phyloP scores from a whole-genome alignment of 2,888 invertebrate species.

The Palloptera scutellata region DNA sequence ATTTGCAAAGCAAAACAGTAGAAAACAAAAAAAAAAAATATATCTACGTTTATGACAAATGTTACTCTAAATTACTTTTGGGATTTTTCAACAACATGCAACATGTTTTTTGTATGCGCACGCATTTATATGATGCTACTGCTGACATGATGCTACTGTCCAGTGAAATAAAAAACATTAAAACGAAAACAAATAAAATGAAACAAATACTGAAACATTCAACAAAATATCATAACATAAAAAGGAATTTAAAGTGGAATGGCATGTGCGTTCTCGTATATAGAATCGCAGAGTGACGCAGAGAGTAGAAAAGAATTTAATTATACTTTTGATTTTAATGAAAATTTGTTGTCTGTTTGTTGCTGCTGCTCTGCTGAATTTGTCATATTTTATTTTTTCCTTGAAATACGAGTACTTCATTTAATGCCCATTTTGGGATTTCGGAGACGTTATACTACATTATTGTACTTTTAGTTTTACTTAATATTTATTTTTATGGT shows the following conservation, averaged over 20 bases:
- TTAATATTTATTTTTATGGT: not conserved
- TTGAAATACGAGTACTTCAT: conserved; percentile 17
- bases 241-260: no score
- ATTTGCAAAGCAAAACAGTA: conserved; percentile 7
- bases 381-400: conserved; percentile 20
- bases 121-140: not conserved
- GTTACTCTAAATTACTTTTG: conserved; percentile 27
- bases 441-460: conserved; percentile 17
- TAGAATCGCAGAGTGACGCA: no score
- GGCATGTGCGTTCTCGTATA: no score
- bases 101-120: conserved; percentile 15
- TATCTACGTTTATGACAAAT: conserved; percentile 12
- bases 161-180: not conserved
- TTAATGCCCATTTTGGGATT: conserved; percentile 26
- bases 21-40: not conserved
- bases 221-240: no score
- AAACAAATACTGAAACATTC: not conserved
- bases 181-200: not conserved
- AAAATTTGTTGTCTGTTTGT: conserved; percentile 13
- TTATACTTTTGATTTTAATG: conserved; percentile 31
- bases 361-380: conserved; percentile 13
- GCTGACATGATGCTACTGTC: not conserved
- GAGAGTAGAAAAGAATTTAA: conserved; percentile 14
- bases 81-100: conserved; percentile 20
- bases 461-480: not conserved